Evolutionary conservation across 1,140 invertebrate species (phyloP).

Genomic region (Polypedilum pembai): DNA sequence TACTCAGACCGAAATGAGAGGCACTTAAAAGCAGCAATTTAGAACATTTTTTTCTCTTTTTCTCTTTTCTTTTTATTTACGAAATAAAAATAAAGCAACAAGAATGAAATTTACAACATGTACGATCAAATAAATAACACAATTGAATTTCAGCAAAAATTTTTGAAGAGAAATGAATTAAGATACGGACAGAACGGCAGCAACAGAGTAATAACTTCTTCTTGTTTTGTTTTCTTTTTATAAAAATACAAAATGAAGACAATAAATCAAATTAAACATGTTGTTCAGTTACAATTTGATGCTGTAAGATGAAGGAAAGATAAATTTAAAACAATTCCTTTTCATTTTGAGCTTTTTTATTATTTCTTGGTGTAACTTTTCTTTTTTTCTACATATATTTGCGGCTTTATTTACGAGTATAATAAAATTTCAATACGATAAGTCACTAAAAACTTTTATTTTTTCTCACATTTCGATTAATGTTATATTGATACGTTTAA

Average conservation of each 20-base stretch:
- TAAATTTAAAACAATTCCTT: no score
- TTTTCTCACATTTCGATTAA: no score
- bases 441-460: no score
- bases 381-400: no score
- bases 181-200: not conserved
- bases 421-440: no score
- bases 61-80: no score
- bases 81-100: not conserved
- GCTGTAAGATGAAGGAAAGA: no score
- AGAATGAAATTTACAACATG: slow-evolving; percentile 4
- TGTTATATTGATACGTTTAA: no score
- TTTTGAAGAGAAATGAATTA: not conserved
- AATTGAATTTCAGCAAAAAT: slow-evolving; percentile 1
- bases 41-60: not conserved
- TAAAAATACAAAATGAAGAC: slow-evolving; percentile 5
- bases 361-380: no score
- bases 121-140: not conserved
- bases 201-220: not conserved
- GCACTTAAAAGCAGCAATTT: slow-evolving; percentile 17
- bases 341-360: no score
- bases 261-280: slow-evolving; percentile 10
- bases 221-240: not conserved
- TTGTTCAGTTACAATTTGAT: not conserved
- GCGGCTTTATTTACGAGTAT: no score
- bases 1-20: not conserved